These are phyloP conservation scores for Catamblyrhynchus diadema DNA, from an alignment of 2,797 vertebrate species.

Conservation along the genomic window DNA sequence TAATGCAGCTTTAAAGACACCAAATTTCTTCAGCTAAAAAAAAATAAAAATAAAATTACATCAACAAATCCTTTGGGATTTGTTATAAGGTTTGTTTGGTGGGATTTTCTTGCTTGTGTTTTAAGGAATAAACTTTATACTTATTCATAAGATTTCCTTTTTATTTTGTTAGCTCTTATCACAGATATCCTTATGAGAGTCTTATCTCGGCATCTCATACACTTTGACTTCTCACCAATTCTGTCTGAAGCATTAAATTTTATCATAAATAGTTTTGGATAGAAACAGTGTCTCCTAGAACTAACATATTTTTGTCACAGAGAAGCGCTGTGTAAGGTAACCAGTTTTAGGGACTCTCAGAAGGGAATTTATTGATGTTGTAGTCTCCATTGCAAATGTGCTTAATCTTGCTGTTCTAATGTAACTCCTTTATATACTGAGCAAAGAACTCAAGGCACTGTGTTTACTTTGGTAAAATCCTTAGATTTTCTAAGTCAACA, in stretches of 20 bases:
- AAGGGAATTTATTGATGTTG: not conserved
- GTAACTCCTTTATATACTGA: not conserved
- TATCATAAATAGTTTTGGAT: not conserved
- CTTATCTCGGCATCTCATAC: not conserved
- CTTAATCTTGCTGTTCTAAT: not conserved
- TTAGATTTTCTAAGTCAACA: not conserved
- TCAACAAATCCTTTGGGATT: not conserved
- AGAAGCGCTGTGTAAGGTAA: not conserved
- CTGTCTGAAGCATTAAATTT: not conserved
- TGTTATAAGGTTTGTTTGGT: not conserved
- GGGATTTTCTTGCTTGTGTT: rapidly evolving
- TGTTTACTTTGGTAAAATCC: not conserved
- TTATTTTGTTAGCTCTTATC: not conserved
- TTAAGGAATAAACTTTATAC: not conserved
- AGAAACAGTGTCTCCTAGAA: not conserved
- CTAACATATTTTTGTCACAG: rapidly evolving
- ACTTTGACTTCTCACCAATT: not conserved
- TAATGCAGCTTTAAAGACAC: not conserved
- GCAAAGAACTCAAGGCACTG: not conserved
- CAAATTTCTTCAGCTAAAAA: not conserved
- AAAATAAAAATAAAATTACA: no score
- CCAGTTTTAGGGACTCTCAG: not conserved
- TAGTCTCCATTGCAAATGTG: not conserved
- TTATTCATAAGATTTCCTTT: not conserved
- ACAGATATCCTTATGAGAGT: not conserved